phyloP scores from a whole-genome alignment of 2,797 vertebrate genomes.

The Poeciliopsis turneri region DNA sequence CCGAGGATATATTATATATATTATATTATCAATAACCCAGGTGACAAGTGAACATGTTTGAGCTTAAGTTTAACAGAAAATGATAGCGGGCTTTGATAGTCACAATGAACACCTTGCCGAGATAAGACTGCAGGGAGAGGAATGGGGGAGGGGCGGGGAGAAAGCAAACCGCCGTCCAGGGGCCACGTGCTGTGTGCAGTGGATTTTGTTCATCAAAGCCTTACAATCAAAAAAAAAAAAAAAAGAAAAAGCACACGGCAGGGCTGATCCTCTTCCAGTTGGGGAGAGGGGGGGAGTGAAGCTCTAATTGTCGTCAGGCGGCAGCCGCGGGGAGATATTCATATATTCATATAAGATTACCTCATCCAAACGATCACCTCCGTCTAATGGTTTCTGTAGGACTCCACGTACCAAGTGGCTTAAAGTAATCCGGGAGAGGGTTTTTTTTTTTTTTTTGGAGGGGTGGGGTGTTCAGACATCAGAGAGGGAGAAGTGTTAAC shows the following conservation, averaged over 20 bases:
- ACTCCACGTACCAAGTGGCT: constrained; percentile 49
- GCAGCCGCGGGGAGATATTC: constrained; percentile 61
- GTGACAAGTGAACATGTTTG: constrained; percentile 39
- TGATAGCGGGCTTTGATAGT: constrained; percentile 38
- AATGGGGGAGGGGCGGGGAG: neutral
- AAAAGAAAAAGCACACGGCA: constrained; percentile 35
- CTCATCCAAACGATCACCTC: constrained; percentile 51
- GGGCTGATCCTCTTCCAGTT: constrained; percentile 61
- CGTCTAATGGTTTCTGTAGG: constrained; percentile 46
- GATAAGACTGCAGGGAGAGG: constrained; percentile 39
- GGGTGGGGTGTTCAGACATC: constrained; percentile 41
- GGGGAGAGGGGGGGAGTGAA: constrained; percentile 41
- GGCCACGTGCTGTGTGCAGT: constrained; percentile 55
- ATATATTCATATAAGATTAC: constrained; percentile 73
- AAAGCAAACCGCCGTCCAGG: too few relatives aligned
- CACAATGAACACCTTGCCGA: constrained; percentile 45
- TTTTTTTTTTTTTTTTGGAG: neutral
- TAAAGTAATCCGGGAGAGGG: constrained; percentile 57
- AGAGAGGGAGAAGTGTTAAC: constrained; percentile 41
- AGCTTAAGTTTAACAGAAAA: constrained; percentile 24
- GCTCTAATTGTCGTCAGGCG: constrained; percentile 71
- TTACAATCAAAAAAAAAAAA: constrained; percentile 58
- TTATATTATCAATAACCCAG: constrained; percentile 62
- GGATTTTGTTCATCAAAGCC: constrained; percentile 72
- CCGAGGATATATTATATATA: constrained; percentile 51